phyloP scores from a whole-genome alignment of 2,113 vertebrate genomes.

The Thalassarche chlororhynchos region DNA sequence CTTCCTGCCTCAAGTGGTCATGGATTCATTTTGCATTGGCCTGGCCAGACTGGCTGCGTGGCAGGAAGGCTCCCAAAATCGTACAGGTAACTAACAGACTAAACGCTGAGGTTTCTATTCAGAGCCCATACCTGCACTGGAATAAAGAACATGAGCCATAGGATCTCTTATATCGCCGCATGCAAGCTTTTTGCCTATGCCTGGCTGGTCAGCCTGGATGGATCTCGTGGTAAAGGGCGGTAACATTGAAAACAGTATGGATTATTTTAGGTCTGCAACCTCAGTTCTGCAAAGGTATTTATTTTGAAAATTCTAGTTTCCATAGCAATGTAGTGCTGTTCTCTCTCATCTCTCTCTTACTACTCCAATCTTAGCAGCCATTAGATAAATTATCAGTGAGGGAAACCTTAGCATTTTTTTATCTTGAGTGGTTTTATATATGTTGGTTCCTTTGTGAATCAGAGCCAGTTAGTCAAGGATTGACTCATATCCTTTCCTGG shows the following conservation, averaged over 20 bases:
- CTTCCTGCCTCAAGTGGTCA: neutral
- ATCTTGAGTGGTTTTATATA: slow-evolving; percentile 38
- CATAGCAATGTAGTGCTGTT: slow-evolving; percentile 66
- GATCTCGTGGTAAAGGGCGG: slow-evolving; percentile 9
- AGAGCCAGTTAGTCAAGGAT: slow-evolving; percentile 26
- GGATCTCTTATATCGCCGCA: neutral
- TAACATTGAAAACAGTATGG: neutral
- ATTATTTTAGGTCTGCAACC: slow-evolving; percentile 3
- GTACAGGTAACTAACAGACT: neutral
- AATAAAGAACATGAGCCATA: neutral
- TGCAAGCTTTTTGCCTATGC: neutral
- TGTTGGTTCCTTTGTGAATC: slow-evolving; percentile 50
- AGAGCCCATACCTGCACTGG: neutral
- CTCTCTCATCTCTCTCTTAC: slow-evolving; percentile 31
- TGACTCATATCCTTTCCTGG: slow-evolving; percentile 43
- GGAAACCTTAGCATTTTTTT: slow-evolving; percentile 38
- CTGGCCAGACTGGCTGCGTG: neutral
- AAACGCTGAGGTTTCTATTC: neutral
- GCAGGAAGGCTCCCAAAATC: neutral
- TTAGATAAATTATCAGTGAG: slow-evolving; percentile 55
- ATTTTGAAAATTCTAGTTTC: slow-evolving; percentile 71
- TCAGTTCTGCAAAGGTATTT: slow-evolving; percentile 61
- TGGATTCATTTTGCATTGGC: neutral
- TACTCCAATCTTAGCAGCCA: slow-evolving; percentile 50
- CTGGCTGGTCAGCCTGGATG: neutral